phyloP scores from a whole-genome alignment of 2,888 invertebrate species.

The Dryobota labecula region DNA sequence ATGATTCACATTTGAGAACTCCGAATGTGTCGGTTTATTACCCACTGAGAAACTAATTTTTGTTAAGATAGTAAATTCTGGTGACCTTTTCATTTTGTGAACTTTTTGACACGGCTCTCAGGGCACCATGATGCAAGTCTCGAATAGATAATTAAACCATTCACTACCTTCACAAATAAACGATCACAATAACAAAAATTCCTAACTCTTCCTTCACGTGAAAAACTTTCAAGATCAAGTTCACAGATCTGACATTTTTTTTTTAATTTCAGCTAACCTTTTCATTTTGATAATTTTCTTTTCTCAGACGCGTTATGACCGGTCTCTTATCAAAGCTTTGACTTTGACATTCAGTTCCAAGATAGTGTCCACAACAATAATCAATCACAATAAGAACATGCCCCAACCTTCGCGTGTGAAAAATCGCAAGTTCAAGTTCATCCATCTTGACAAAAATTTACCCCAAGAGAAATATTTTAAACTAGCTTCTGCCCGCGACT shows the following conservation, averaged over 20 bases:
- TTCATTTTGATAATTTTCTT: neutral
- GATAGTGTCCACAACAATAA: neutral
- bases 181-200: neutral
- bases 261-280: neutral
- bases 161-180: neutral
- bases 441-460: constrained; percentile 4
- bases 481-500: too few relatives aligned
- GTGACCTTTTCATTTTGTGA: neutral
- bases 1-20: constrained; percentile 18
- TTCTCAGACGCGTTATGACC: neutral
- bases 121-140: too few relatives aligned
- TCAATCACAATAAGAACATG: neutral
- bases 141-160: neutral
- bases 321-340: neutral
- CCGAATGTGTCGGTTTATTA: neutral
- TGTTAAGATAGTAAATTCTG: neutral
- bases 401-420: neutral
- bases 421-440: constrained; percentile 4
- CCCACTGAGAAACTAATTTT: neutral
- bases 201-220: neutral
- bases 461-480: neutral
- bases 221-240: neutral
- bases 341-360: neutral
- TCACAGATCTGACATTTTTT: neutral
- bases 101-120: neutral